Evolutionary conservation across 2,888 invertebrate species (phyloP), one percentile per base, ranked within the genome.

Genomic region (Julus scandinavius): DNA sequence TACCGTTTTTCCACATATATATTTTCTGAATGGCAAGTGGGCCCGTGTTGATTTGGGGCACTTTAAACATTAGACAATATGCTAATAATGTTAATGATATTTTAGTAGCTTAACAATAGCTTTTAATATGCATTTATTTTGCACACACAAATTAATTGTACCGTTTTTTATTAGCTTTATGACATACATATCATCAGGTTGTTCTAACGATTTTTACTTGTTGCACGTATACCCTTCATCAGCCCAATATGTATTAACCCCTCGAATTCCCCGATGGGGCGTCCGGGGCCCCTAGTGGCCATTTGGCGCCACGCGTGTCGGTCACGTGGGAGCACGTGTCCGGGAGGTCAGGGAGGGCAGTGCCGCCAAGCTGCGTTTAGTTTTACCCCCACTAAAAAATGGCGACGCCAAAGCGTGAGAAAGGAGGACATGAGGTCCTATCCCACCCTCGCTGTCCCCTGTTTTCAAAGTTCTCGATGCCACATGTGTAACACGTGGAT

Each of bases 401-500:
- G 58, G 58, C 58, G 58, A 17, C 58, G 58, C 9, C 58, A 3
- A 58, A 58, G 58, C 58, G 58, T 58, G 58, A 58, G 58, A 58
- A 58, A 58, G n/a, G 4, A n/a, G 58, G 58, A 58, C 58, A 58
- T 58, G 58, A 58, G 58, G 58, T 58, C 58, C 58, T n/a, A 58
- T 58, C 58, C 58, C 58, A 58, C 58, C 58, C 58, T 58, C 58
- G n/a, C 5, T n/a, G 15, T 13, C 54, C 54, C 54, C 54, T 17
- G 17, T 17, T 54, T 54, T 13, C n/a, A 58, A 0, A n/a, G n/a
- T n/a, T 58, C 58, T 9, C n/a, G 7, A 7, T n/a, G 58, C 58
- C 58, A 58, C 58, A 58, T 58, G 58, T 58, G 58, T 58, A 58
- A 58, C 58, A 58, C 58, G 58, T 58, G 58, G 58, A 58, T 58